Percentiles rank a stretch among this genome's conserved stretches.
These are phyloP conservation scores for Setophaga coronata DNA, from an alignment of 2,113 vertebrate genomes.

Conservation along the genomic window DNA sequence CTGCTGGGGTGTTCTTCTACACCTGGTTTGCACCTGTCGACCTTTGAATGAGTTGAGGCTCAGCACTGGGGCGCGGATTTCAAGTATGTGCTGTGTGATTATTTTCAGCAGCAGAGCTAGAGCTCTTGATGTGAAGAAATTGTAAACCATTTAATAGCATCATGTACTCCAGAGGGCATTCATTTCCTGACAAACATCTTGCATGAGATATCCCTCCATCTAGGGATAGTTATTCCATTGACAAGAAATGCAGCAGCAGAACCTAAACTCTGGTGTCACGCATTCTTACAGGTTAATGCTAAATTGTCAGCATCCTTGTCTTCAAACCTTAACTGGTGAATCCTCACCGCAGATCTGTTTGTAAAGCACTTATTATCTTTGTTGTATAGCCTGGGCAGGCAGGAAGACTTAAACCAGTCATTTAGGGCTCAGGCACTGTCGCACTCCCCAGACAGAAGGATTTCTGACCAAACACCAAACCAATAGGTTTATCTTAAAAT, in stretches of 20 bases:
- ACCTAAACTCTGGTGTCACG: not conserved
- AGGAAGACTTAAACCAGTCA: not conserved
- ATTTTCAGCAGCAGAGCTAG: not conserved
- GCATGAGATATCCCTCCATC: not conserved
- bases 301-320: not conserved
- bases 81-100: not conserved
- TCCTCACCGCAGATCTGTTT: not conserved
- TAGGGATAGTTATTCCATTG: not conserved
- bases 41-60: not conserved
- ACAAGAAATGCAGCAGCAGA: not conserved
- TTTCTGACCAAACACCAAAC: not conserved
- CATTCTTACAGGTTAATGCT: not conserved
- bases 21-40: fast-evolving
- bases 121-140: not conserved
- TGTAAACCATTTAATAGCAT: not conserved
- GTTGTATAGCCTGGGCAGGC: not conserved
- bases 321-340: not conserved
- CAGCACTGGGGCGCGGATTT: not conserved
- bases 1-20: not conserved
- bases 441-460: not conserved
- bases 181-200: not conserved
- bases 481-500: not conserved
- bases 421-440: not conserved
- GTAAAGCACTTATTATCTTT: not conserved
- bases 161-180: not conserved